Percentiles rank a stretch among this genome's conserved stretches.
These are phyloP conservation scores for Saccostrea echinata DNA, from an alignment of 1,140 invertebrate genomes.

Conservation along the genomic window DNA sequence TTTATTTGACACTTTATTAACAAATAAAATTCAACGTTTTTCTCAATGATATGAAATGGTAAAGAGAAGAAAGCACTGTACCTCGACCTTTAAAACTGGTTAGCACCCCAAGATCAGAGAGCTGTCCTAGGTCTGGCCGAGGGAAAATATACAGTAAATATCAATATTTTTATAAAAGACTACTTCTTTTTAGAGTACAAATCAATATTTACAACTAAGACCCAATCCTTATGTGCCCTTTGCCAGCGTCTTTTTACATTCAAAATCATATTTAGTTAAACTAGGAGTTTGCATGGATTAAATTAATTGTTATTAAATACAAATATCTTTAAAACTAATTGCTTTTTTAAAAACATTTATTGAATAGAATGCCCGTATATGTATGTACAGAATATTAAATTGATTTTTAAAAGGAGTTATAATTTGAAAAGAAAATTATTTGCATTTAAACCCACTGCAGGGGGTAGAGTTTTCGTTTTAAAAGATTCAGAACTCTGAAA, in stretches of 20 bases:
- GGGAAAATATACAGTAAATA: not conserved
- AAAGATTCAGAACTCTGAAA: not conserved
- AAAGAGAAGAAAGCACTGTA: not conserved
- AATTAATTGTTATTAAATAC: not conserved
- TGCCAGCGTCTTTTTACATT: not conserved
- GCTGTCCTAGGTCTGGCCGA: no score
- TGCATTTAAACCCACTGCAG: not conserved
- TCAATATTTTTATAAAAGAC: slow-evolving; percentile 2
- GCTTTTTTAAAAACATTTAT: not conserved
- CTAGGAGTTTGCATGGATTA: not conserved
- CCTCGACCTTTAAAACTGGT: not conserved
- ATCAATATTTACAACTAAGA: slow-evolving; percentile 11
- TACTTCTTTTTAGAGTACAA: slow-evolving; percentile 2
- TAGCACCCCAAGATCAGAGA: slow-evolving; percentile 2
- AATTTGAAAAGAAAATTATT: not conserved
- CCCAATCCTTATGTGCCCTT: not conserved
- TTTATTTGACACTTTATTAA: not conserved
- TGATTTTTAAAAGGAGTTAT: slow-evolving; percentile 2
- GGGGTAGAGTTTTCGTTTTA: not conserved
- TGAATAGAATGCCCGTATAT: not conserved
- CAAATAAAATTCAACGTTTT: not conserved
- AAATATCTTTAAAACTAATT: not conserved
- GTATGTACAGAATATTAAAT: not conserved
- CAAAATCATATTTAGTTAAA: not conserved
- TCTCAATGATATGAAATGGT: not conserved